Base-by-base conservation (phyloP, 37 sponge, comb jelly and placozoan genomes). In the Agelas oroides region DNA sequence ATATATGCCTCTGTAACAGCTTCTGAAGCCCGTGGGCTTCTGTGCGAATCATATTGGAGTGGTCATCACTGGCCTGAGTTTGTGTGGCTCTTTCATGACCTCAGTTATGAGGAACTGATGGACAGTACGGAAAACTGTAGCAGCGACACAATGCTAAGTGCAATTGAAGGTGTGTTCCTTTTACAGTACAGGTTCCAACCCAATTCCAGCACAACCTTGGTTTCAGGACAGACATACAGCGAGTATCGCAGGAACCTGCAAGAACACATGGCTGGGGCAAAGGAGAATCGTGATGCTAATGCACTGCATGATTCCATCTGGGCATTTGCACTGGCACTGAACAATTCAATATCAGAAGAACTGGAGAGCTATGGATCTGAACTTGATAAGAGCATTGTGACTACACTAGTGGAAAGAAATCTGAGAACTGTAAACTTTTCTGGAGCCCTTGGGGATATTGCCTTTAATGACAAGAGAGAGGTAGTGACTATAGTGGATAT, bases 311-410 rank as follows among this genome's bases (percentile, higher is more conserved):
- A 86, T 59, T 61, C 62, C 28, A 80, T 86, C 38, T 63, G 78
- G 73, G 73, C 87, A 59, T 73, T 86, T 72, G 73, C 73, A 20
- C 59, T 60, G 34, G 87, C 87, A 35, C 27, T 86, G 65, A 86
- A 86, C 73, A 71, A 23, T 6, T 86, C 87, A 38, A 59, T 73
- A 27, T 33, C 37, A 79, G 17, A n/a, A n/a, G n/a, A n/a, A n/a
- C n/a, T n/a, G n/a, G n/a, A 65, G 33, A 18, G 36, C 54, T 79
- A 55, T 60, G 20, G 52, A 24, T 12, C 59, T 40, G 54, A 65
- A 59, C 8, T 46, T 12, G 46, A 46, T 8, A 34, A 35, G 33
- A 14, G 31, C 1, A 21, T 2, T 24, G 37, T 72, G 15, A 86
- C 80, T 71, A 41, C 70, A 15, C 60, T 30, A 14, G 25, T 86